These are phyloP conservation scores for Microcebus murinus DNA, from an alignment of 2,113 vertebrate species.

Conservation along the genomic window DNA sequence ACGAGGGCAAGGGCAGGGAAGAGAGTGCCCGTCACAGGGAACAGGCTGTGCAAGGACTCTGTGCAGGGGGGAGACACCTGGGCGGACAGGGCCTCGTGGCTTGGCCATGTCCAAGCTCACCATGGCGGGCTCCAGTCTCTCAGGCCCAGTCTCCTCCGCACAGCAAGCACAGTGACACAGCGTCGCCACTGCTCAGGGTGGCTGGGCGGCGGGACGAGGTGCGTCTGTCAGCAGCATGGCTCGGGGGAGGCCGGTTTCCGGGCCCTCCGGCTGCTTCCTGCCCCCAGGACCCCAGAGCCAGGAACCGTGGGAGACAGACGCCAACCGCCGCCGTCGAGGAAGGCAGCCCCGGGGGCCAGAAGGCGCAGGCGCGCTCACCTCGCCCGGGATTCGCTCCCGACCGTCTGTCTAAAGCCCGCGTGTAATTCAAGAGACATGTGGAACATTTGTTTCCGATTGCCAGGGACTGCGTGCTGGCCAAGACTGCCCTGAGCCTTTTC, in stretches of 20 bases:
- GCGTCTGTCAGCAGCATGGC: accelerated
- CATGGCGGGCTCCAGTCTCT: not conserved
- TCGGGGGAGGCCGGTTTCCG: accelerated
- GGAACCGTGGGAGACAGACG: accelerated
- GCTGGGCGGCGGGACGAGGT: accelerated
- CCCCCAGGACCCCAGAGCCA: not conserved
- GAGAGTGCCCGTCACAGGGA: accelerated
- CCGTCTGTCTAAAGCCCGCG: accelerated
- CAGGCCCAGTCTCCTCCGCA: accelerated
- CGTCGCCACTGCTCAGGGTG: too few relatives aligned
- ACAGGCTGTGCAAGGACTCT: not conserved
- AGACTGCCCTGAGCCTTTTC: not conserved
- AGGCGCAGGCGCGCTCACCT: accelerated
- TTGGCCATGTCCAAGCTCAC: not conserved
- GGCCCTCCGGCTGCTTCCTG: not conserved
- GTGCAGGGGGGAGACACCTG: not conserved
- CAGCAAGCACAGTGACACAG: not conserved
- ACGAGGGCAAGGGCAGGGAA: accelerated
- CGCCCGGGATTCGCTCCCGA: not conserved
- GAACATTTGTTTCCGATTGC: not conserved
- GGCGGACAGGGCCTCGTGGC: accelerated
- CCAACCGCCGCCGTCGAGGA: accelerated
- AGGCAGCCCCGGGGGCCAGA: accelerated
- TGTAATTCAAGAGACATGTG: accelerated
- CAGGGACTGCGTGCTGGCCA: accelerated